Percentiles rank a stretch among this genome's conserved stretches.
Evolutionary conservation across 2,888 invertebrate species (phyloP).

Genomic region (Sthenelais limicola): DNA sequence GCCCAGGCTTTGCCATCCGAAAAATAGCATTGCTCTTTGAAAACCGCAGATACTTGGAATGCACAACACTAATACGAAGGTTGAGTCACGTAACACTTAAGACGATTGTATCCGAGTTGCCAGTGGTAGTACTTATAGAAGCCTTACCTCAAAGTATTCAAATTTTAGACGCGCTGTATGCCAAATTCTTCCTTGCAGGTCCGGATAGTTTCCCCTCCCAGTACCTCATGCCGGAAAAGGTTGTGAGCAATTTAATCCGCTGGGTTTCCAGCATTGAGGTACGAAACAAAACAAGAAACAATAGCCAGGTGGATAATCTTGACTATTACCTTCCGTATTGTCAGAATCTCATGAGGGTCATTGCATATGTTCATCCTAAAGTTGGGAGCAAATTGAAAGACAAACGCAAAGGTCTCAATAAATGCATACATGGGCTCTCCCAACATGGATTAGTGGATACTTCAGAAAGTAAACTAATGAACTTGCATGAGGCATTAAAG

Average conservation of each 20-base stretch:
- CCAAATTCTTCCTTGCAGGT: constrained; percentile 74
- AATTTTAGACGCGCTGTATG: constrained; percentile 86
- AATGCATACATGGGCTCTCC: constrained; percentile 88
- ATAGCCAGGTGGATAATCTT: constrained; percentile 47
- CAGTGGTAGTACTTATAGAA: constrained; percentile 89
- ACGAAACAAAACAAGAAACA: constrained; percentile 55
- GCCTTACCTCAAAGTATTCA: constrained; percentile 90
- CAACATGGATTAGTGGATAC: constrained; percentile 85
- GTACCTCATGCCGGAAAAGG: constrained; percentile 79
- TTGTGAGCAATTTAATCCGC: constrained; percentile 88
- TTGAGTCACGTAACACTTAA: constrained; percentile 86
- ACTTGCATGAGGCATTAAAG: constrained; percentile 86
- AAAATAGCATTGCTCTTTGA: constrained; percentile 85
- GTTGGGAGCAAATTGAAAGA: constrained; percentile 80
- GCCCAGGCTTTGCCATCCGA: constrained; percentile 75
- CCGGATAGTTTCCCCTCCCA: constrained; percentile 70
- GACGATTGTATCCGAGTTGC: constrained; percentile 78
- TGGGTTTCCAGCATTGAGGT: constrained; percentile 77
- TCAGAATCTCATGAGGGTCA: constrained; percentile 67
- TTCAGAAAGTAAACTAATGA: constrained; percentile 76
- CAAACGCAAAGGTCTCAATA: constrained; percentile 83
- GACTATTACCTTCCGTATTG: constrained; percentile 59
- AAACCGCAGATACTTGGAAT: constrained; percentile 91
- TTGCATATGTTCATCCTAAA: constrained; percentile 75
- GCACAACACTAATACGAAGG: constrained; percentile 86